Evolutionary conservation across 2,888 invertebrate genomes (phyloP), one percentile per base, ranked within the genome.

Genomic region (Philhelius pedissequus): DNA sequence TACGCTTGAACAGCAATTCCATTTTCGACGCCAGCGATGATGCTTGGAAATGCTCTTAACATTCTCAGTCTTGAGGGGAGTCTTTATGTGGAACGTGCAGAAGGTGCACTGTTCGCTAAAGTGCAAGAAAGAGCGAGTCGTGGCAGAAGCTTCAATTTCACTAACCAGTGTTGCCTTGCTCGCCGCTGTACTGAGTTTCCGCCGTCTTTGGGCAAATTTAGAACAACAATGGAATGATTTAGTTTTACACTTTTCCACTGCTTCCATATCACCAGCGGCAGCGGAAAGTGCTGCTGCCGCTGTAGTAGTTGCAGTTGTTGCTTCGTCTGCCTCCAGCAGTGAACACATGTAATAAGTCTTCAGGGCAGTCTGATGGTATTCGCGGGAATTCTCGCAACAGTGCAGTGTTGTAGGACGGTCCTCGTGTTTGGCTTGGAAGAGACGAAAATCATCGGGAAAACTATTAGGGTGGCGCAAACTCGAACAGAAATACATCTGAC

Each of bases 1-100:
- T 8, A 93, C 93, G 35, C 92, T 93, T 50, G 93, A 91, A 87
- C 94, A 94, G 87, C 94, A 94, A 87, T 93, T 94, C 94, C 93
- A 94, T 91, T 93, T 93, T 87, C 92, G 92, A 40, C 92, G 90
- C 91, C 92, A 92, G 27, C 92, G 90, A 82, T 92, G 92, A 77
- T 92, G 91, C 76, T 92, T 92, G 25, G 91, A 90, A 40, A 92
- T 91, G 11, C 90, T 88, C 80, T 90, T 90, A 70, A 90, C 82
- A 20, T 86, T 86, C 76, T 88, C 88, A 50, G 86, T 86, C 62
- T 87, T 86, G 27, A 88, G 86, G 0, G 90, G 90, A 66, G 90
- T 89, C 70, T 90, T 89, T 70, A 92, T 88, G 35, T 90, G 90
- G 81, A 92, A 92, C 22, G 91, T 91, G 87, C 92, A 92, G 56